Evolutionary conservation across 2,113 vertebrate genomes (phyloP).

Genomic region (Cynoglossus semilaevis): DNA sequence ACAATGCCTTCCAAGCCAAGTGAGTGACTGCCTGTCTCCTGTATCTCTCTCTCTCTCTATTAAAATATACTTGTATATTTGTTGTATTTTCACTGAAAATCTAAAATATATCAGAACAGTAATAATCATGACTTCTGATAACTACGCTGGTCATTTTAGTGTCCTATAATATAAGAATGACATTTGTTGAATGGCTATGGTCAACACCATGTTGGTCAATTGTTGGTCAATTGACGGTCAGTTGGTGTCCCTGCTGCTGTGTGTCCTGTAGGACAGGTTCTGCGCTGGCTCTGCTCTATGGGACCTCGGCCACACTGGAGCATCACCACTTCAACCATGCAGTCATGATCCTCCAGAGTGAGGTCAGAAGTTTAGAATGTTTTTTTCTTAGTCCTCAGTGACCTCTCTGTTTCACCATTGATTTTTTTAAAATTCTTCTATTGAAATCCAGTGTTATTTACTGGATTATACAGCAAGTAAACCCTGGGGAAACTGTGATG

Average conservation of each 20-base stretch:
- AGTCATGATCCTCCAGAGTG: constrained; percentile 83
- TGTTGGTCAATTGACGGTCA: too few species aligned
- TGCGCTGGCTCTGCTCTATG: constrained; percentile 78
- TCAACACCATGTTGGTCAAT: too few species aligned
- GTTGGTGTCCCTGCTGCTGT: background rate
- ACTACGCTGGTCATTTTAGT: too few species aligned
- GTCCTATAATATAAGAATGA: too few species aligned
- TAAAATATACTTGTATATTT: too few species aligned
- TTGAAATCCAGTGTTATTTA: background rate
- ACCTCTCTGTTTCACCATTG: background rate
- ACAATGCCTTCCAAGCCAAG: constrained; percentile 84
- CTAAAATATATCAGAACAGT: too few species aligned
- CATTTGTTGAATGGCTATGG: too few species aligned
- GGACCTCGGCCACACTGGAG: constrained; percentile 81
- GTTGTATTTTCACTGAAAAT: too few species aligned
- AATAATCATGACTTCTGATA: background rate
- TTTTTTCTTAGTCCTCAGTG: background rate
- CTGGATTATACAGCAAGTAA: constrained; percentile 1
- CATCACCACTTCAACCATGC: constrained; percentile 85
- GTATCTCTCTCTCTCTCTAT: too few species aligned
- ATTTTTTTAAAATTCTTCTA: too few species aligned
- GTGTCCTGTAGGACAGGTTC: constrained; percentile 73
- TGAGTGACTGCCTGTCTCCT: constrained; percentile 54
- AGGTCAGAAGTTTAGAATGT: constrained; percentile 65
- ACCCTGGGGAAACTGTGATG: background rate